Evolutionary conservation across 2,888 invertebrate species (phyloP), one percentile per base, ranked within the genome.

Genomic region (Mechanitis messenoides): DNA sequence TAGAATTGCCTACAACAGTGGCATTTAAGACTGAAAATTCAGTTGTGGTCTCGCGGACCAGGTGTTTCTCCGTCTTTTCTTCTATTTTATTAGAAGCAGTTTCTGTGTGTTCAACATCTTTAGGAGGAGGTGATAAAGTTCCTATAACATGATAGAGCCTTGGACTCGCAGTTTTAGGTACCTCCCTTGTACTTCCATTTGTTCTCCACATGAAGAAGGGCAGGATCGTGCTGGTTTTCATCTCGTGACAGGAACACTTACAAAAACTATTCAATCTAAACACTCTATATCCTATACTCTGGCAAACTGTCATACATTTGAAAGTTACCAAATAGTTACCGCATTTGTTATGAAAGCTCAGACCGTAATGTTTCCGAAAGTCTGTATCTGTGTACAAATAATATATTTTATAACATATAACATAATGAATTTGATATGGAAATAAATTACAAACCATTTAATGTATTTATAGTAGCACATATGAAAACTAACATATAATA

Each of bases 151-250:
- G 69, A 58, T 83, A 87, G 3, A 85, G 71, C n/a, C 64, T 60
- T 0, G 80, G 78, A 59, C 81, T 81, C n/a, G 69, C 68, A 3
- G 83, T 85, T 57, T 64, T 71, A 2, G 80, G 81, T 3, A 74
- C 6, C 28, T 61, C 66, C 50, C 65, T 75, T 0, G 80, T 80
- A 1, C 83, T 84, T 3, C 84, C 81, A 63, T 80, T 87, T 28
- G 87, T 85, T 45, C 70, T 71, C 82, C 81, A 84, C 68, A 76
- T 78, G 63, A 83, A 85, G 67, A 74, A 84, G 7, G 85, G 85
- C 45, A 85, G 62, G 56, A 79, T 62, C 6, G 79, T 77, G 1
- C 78, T 74, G 0, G 79, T 81, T 64, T 79, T 84, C 71, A 83
- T 73, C 45, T 78, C 79, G 58, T 83, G 81, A 60, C 88, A 88